Evolutionary conservation across 2,113 vertebrate genomes (phyloP), one percentile per base, ranked within the genome.

Genomic region (Boulengeromyrus knoepffleri): DNA sequence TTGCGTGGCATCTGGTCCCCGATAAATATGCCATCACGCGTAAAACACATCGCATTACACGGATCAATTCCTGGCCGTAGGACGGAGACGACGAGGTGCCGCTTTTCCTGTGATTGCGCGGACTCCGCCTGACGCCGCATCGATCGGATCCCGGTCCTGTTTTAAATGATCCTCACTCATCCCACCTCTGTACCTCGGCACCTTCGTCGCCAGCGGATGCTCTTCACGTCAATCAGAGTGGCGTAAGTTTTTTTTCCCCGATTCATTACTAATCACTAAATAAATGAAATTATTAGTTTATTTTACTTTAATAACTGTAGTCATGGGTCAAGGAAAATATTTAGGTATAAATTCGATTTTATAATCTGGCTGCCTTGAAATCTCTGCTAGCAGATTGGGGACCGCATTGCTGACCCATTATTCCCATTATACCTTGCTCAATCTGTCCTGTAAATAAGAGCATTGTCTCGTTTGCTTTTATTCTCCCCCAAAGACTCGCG

Each of bases 1-100:
- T 87, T 36, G 24, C 27, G n/a, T 27, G 27, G 49, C 39, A 62
- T 88, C 53, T 62, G 39, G 52, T 24, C 53, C 3, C 42, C 9
- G 9, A 52, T 62, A 88, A 88, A 45, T 45, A 31, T 5, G n/a
- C 15, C 52, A n/a, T 24, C 24, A 24, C 36, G 31, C 19, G 53
- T 36, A 24, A 62, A 66, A 24, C 8, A 1, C 17, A 31, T 21
- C 12, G 52, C 53, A 31, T 62, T 62, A 36, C 21, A 88, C 47
- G 24, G 66, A 88, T 90, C 89, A 8, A 90, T 90, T 90, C 15
- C 15, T 17, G 47, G 52, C 24, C 17, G 45, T 31, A 56, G 45
- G 36, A 62, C 13, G 19, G 56, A 90, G 46, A 62, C 36, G 0
- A 19, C 6, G 74, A 62, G 24, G 50, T 24, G 27, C 17, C 58